Evolutionary conservation across 64 coral and sea anemone genomes (phyloP), one percentile per base, ranked within the genome.

Genomic region (Catalaphyllia jardinei): DNA sequence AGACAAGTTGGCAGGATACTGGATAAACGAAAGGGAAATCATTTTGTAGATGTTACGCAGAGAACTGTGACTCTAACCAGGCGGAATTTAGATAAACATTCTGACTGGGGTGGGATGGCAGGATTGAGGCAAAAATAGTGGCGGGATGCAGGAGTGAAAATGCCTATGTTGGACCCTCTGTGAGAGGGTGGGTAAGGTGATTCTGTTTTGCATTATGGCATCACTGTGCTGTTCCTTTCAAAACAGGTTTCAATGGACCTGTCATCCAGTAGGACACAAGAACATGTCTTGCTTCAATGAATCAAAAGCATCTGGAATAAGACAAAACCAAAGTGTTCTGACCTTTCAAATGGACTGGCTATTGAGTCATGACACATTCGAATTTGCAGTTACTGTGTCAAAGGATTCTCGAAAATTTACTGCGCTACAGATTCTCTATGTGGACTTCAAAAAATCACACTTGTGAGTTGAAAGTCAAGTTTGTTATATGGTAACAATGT

Each of bases 191-290:
- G 42, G 42, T 7, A 46, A 46, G 42, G 42, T 46, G 42, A 46
- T 46, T 46, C 42, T 46, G 42, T 46, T 46, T 46, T 46, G 42
- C 54, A 57, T 0, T 2, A 57, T 16, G 10, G 10, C 54, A 16
- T 57, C 15, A 57, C 10, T 57, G 1, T 57, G 10, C 54, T 29
- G 25, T 31, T 62, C 29, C 4, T 64, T 11, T 17, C 10, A 31
- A 33, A 15, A 82, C 30, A 82, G 79, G 59, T 82, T 82, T 82
- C 27, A 65, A 1, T 82, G 79, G 79, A n/a, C 6, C 10, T 82
- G 79, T 28, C 29, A 64, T 15, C 60, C 29, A 17, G 8, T 33
- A 17, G 60, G 57, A 65, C 20, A 65, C 29, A 39, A 57, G 3
- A 20, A 18, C 31, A 63, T 10, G 8, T 65, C 79, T 2, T 82